Evolutionary conservation across 2,113 vertebrate genomes (phyloP).

Genomic region (Chlamydotis undulata): DNA sequence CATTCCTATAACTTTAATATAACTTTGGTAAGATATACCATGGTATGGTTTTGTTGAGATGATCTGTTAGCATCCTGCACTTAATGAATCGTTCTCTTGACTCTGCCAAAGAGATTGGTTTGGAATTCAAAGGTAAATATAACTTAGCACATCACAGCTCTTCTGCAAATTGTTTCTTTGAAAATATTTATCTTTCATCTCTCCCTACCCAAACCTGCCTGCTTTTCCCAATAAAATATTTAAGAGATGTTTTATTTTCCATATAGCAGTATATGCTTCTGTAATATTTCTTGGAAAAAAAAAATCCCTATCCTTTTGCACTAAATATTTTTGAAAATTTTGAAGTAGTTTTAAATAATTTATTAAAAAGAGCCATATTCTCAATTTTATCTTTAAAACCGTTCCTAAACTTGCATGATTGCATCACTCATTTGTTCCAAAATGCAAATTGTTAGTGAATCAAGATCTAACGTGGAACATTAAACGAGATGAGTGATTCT

Average conservation of each 20-base stretch:
- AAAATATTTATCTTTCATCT: not conserved
- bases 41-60: not conserved
- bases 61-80: not conserved
- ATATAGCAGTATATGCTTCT: slow-evolving; percentile 42
- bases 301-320: slow-evolving; percentile 43
- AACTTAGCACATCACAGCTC: not conserved
- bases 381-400: slow-evolving; percentile 23
- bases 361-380: slow-evolving; percentile 51
- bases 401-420: not conserved
- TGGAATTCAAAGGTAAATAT: slow-evolving; percentile 21
- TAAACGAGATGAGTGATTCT: not conserved
- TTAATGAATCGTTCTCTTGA: not conserved
- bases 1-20: not conserved
- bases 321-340: slow-evolving; percentile 69
- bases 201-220: not conserved
- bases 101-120: slow-evolving; percentile 19
- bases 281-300: slow-evolving; percentile 37
- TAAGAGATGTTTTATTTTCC: slow-evolving; percentile 67
- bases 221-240: slow-evolving; percentile 27
- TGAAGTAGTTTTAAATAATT: slow-evolving; percentile 63
- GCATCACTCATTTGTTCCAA: slow-evolving; percentile 7
- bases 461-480: not conserved
- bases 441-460: not conserved
- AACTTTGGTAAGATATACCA: not conserved
- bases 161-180: slow-evolving; percentile 21